These are phyloP conservation scores for Bryconaethiops microstoma DNA, from an alignment of 2,797 vertebrate species.

Conservation along the genomic window DNA sequence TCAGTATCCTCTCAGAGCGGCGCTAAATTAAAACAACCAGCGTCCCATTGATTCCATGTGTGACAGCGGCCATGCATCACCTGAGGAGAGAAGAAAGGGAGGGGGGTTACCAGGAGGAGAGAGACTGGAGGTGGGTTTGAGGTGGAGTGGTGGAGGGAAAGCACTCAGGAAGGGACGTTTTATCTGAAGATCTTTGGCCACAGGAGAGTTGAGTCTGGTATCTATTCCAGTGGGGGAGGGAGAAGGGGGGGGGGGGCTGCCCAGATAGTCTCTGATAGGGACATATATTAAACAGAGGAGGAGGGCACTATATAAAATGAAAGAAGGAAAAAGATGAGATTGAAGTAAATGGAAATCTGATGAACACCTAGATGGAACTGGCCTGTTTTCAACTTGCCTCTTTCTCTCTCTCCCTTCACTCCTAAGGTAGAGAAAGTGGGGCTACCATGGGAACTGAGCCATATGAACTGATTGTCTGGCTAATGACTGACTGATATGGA, in stretches of 20 bases:
- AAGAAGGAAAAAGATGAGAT: slow-evolving; percentile 46
- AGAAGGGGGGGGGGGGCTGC: slow-evolving; percentile 49
- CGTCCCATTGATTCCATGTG: slow-evolving; percentile 79
- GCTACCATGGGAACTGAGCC: slow-evolving; percentile 53
- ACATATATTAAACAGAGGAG: slow-evolving; percentile 16
- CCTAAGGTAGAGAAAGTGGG: slow-evolving; percentile 23
- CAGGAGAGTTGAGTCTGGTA: slow-evolving; percentile 12
- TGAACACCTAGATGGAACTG: slow-evolving; percentile 39
- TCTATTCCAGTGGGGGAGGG: slow-evolving; percentile 19
- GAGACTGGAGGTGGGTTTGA: slow-evolving; percentile 55
- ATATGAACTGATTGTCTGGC: slow-evolving; percentile 57
- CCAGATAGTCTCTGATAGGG: background rate
- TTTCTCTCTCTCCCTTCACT: slow-evolving; percentile 22
- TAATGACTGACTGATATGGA: slow-evolving; percentile 59
- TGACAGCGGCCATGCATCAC: slow-evolving; percentile 82
- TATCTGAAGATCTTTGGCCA: slow-evolving; percentile 24
- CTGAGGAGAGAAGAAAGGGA: slow-evolving; percentile 60
- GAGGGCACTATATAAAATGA: slow-evolving; percentile 16
- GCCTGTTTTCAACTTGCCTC: slow-evolving; percentile 25
- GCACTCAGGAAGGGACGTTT: slow-evolving; percentile 19
- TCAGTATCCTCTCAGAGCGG: slow-evolving; percentile 78
- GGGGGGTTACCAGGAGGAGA: slow-evolving; percentile 17
- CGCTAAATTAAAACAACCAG: slow-evolving; percentile 85
- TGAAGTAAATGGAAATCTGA: slow-evolving; percentile 47
- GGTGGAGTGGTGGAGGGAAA: slow-evolving; percentile 40